Base-by-base conservation (phyloP, 2,888 invertebrate genomes). In the Drosophila anceps region DNA sequence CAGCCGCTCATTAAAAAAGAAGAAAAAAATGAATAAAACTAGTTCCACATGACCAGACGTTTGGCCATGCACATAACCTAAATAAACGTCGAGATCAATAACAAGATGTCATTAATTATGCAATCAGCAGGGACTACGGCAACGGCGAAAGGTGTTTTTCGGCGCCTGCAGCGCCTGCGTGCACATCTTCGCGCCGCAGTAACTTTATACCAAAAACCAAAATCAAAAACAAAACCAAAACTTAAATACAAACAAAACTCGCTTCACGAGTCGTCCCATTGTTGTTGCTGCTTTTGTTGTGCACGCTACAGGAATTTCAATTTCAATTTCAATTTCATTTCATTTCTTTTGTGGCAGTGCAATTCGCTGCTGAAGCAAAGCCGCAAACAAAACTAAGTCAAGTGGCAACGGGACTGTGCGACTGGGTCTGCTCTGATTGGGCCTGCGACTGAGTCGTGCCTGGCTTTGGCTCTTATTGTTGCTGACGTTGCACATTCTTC, bases 241-340 rank as follows among this genome's bases (percentile, higher is more conserved):
- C 46, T 46, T 4, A 15, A 33, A 51, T 20, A 33, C 20, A 35
- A 44, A 15, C 41, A 57, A 59, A 63, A 70, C 53, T 60, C 27
- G 73, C 62, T 51, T 27, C 55, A 61, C 66, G 37, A 62, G 65
- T 71, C 41, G 67, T 13, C 12, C 54, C 58, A 51, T 58, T 51
- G 68, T 59, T 37, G 68, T 69, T 65, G 83, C 77, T 76, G 76
- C 75, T 76, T 73, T 80, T 54, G 54, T 55, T 54, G 71, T 54
- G 75, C 72, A 88, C 86, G 88, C 69, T 75, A 59, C 84, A 76
- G 82, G 86, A 87, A 87, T 87, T 88, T 86, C 82, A 88, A 86
- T 85, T 84, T 85, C 82, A 82, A 85, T 85, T 84, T 82, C 59
- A 67, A 67, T 83, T 85, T 81, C 65, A 48, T 79, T 85, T 81